phyloP scores from a whole-genome alignment of 2,113 vertebrate species.

The Brachyistius frenatus region DNA sequence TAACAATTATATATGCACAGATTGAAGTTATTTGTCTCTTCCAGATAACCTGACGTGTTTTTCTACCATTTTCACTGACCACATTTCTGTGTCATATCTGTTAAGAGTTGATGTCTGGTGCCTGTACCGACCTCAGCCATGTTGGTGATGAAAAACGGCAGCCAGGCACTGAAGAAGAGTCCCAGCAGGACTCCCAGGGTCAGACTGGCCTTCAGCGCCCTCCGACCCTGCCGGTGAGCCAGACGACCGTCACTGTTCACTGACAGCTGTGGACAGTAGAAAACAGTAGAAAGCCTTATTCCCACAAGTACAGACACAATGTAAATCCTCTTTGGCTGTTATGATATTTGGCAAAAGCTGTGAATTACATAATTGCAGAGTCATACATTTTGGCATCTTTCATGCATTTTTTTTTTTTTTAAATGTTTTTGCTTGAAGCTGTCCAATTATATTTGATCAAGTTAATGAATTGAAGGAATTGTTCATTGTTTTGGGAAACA shows the following conservation, averaged over 20 bases:
- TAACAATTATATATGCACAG: not conserved
- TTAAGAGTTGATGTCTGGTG: not conserved
- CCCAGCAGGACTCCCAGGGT: slow-evolving; percentile 94
- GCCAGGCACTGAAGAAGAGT: slow-evolving; percentile 96
- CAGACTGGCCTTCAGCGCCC: slow-evolving; percentile 95
- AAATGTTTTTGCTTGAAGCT: too few relatives aligned
- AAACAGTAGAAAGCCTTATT: not conserved
- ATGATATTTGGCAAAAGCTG: too few relatives aligned
- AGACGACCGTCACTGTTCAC: slow-evolving; percentile 88
- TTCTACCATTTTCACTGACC: not conserved
- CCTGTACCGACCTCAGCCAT: slow-evolving; percentile 90
- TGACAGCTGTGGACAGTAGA: slow-evolving; percentile 62
- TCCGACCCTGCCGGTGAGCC: slow-evolving; percentile 91
- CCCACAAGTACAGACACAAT: not conserved
- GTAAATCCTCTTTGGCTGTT: not conserved
- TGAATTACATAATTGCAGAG: too few relatives aligned
- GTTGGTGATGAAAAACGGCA: slow-evolving; percentile 96
- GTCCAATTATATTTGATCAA: too few relatives aligned
- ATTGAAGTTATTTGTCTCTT: not conserved
- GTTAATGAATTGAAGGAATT: too few relatives aligned
- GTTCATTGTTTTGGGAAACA: too few relatives aligned
- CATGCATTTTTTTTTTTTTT: too few relatives aligned
- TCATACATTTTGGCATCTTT: too few relatives aligned
- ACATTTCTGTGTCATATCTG: not conserved
- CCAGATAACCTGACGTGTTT: not conserved